These are phyloP conservation scores for Ceratoteleas bidentatus DNA, from an alignment of 1,140 invertebrate species.

Conservation along the genomic window DNA sequence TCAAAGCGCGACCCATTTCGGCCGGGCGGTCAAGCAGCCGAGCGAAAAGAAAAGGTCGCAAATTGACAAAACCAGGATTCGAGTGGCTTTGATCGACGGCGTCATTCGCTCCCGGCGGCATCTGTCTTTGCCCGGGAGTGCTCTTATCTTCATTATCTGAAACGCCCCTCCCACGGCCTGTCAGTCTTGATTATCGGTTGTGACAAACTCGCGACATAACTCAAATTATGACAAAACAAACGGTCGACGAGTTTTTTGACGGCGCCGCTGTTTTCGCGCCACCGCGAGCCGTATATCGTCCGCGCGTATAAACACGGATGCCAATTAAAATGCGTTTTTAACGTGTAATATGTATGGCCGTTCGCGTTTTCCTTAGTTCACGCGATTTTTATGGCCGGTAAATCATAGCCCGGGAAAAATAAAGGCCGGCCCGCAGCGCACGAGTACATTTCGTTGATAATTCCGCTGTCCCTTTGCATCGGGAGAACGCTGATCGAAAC, in stretches of 20 bases:
- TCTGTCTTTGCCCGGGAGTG: slow-evolving; percentile 46
- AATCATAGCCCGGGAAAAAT: slow-evolving; percentile 9
- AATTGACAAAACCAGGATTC: slow-evolving; percentile 63
- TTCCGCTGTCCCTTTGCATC: background rate
- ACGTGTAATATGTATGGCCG: slow-evolving; percentile 2
- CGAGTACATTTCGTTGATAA: background rate
- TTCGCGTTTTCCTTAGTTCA: slow-evolving; percentile 1
- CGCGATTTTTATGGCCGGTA: slow-evolving; percentile 2
- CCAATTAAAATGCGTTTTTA: slow-evolving; percentile 8
- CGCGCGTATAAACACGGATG: slow-evolving; percentile 2
- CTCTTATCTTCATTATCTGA: slow-evolving; percentile 63
- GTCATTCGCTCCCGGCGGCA: slow-evolving; percentile 52
- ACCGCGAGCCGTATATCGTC: background rate
- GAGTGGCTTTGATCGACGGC: slow-evolving; percentile 60
- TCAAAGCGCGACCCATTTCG: slow-evolving; percentile 61
- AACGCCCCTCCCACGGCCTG: slow-evolving; percentile 37
- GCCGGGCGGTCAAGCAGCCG: slow-evolving; percentile 21
- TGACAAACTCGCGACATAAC: slow-evolving; percentile 54
- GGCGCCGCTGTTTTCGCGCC: slow-evolving; percentile 10
- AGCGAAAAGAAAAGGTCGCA: slow-evolving; percentile 48
- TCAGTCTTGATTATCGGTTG: slow-evolving; percentile 54
- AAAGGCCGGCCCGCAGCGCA: background rate
- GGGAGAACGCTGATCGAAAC: too few species aligned
- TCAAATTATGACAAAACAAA: slow-evolving; percentile 57
- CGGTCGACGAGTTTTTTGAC: slow-evolving; percentile 18